Percentiles rank a stretch among this genome's conserved stretches.
These are phyloP conservation scores for Elegia similella DNA, from an alignment of 2,888 invertebrate genomes.

Conservation along the genomic window DNA sequence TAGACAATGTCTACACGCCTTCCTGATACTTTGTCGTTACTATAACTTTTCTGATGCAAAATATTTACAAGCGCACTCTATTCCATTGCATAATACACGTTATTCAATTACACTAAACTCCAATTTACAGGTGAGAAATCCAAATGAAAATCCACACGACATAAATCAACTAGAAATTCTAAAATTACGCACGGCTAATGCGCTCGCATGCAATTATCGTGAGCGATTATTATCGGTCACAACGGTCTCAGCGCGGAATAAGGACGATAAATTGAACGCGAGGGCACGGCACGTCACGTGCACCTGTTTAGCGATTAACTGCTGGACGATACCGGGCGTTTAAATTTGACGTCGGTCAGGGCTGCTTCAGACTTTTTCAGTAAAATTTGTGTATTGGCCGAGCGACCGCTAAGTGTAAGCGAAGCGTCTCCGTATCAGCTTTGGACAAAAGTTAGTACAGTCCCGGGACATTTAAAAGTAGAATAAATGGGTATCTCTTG, in stretches of 20 bases:
- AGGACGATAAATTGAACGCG: conserved; percentile 60
- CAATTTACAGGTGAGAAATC: not conserved
- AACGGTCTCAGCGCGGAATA: conserved; percentile 36
- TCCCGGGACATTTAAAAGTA: too few species aligned
- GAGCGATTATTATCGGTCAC: conserved; percentile 26
- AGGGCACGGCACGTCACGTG: conserved; percentile 45
- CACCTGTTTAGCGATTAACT: conserved; percentile 74
- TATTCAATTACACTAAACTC: too few species aligned
- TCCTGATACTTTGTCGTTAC: too few species aligned
- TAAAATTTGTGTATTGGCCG: not conserved
- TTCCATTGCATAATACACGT: too few species aligned
- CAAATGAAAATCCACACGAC: not conserved
- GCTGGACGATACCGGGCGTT: conserved; percentile 50
- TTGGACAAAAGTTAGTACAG: too few species aligned
- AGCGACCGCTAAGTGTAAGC: too few species aligned
- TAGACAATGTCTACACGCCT: too few species aligned
- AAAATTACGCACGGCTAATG: conserved; percentile 18
- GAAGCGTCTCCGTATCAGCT: too few species aligned
- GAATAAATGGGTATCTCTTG: too few species aligned
- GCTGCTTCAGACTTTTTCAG: conserved; percentile 24
- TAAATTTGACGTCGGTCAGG: conserved; percentile 49
- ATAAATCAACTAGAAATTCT: conserved; percentile 7
- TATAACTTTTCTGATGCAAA: too few species aligned
- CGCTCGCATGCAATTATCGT: conserved; percentile 22
- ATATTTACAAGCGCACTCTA: too few species aligned